These are phyloP conservation scores for Aphidoletes aphidimyza DNA, from an alignment of 2,888 invertebrate genomes.

Conservation along the genomic window DNA sequence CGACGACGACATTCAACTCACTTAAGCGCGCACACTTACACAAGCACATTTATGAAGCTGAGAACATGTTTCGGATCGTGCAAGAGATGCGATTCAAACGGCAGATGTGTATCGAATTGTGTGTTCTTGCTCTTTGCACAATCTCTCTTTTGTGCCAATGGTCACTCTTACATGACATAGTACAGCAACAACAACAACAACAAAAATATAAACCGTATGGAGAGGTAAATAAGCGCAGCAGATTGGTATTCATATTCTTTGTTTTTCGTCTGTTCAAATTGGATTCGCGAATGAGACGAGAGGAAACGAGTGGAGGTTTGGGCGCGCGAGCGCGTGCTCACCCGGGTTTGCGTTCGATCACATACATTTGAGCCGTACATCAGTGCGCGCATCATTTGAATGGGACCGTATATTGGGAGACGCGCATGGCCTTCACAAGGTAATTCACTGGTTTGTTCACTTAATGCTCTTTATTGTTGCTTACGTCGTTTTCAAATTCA, in stretches of 20 bases:
- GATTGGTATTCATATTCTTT: conserved; percentile 37
- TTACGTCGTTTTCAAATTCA: not conserved
- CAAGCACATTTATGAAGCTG: not conserved
- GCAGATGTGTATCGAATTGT: conserved; percentile 44
- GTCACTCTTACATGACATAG: not conserved
- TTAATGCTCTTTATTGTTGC: conserved; percentile 38
- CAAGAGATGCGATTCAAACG: not conserved
- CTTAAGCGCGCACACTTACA: not conserved
- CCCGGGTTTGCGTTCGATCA: not conserved
- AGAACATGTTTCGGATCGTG: not conserved
- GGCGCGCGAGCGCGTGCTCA: not conserved
- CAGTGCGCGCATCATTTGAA: not conserved
- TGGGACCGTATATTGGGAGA: not conserved
- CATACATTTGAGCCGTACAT: not conserved
- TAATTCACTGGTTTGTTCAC: conserved; percentile 39
- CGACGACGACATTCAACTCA: not conserved
- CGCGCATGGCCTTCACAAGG: conserved; percentile 54
- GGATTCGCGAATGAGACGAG: conserved; percentile 33
- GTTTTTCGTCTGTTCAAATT: conserved; percentile 2
- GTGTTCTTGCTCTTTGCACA: not conserved
- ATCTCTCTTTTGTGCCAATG: not conserved
- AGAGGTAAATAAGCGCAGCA: conserved; percentile 33
- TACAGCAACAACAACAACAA: too few relatives aligned
- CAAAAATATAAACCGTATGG: conserved; percentile 51
- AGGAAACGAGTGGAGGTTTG: not conserved